Evolutionary conservation across 2,888 invertebrate species (phyloP).

Genomic region (Dynastes tityus): DNA sequence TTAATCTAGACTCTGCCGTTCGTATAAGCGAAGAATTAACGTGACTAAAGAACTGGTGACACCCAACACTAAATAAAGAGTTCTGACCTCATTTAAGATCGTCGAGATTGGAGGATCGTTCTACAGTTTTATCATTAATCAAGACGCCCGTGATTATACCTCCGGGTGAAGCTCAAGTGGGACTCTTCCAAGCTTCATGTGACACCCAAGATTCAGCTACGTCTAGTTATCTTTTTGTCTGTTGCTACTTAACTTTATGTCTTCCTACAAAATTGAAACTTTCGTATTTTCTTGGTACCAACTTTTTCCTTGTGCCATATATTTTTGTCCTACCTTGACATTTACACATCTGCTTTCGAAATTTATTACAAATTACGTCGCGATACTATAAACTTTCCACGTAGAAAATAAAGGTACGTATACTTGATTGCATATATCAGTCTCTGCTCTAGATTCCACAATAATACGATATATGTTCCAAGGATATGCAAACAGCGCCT

Average conservation of each 20-base stretch:
- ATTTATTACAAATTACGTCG: constrained; percentile 33
- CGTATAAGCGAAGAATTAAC: constrained; percentile 57
- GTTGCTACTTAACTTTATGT: constrained; percentile 22
- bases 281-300: neutral
- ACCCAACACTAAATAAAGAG: constrained; percentile 54
- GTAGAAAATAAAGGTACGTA: neutral
- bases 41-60: constrained; percentile 56
- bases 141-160: constrained; percentile 58
- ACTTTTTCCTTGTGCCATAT: neutral
- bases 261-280: constrained; percentile 34
- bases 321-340: constrained; percentile 12
- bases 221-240: constrained; percentile 43
- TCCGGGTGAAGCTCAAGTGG: neutral
- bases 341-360: constrained; percentile 28
- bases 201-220: constrained; percentile 51
- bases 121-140: constrained; percentile 58
- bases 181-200: neutral
- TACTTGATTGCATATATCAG: constrained; percentile 15
- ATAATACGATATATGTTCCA: constrained; percentile 24
- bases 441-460: constrained; percentile 5
- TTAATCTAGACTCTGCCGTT: neutral
- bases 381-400: neutral
- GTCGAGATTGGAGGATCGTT: constrained; percentile 55
- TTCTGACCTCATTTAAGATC: constrained; percentile 42
- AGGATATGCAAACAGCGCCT: constrained; percentile 5